Evolutionary conservation across 2,113 vertebrate species (phyloP), one percentile per base, ranked within the genome.

Genomic region (Ifrita kowaldi): DNA sequence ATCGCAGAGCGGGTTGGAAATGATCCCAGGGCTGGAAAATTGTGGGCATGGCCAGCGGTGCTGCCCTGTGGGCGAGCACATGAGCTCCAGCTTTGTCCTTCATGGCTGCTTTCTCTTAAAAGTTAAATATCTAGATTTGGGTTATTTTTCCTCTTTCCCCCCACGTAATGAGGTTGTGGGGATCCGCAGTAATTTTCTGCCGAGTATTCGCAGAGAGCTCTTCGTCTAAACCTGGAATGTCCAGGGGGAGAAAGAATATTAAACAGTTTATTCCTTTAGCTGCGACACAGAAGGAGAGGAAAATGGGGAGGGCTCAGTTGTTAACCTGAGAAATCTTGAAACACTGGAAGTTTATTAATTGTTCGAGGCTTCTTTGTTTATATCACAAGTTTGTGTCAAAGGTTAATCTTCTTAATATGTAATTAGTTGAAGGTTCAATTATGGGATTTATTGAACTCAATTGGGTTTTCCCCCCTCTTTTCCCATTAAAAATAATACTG

Each of bases 311-410:
- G 67, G 64, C 50, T 93, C 46, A 32, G 56, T 60, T 86, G 63
- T 68, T 90, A 77, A 88, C 86, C 92, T 81, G 77, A 71, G 89
- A 89, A 87, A 82, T 68, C 82, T 46, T 64, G 49, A 92, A 79
- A 56, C 80, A 8, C 41, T 87, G 63, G 16, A 89, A 95, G 73
- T 96, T 96, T 94, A 87, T 93, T 93, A 89, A 91, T 91, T 91
- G 69, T 93, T 84, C 33, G 80, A 77, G 37, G 81, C 81, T 19
- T 89, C 87, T 76, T 95, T 84, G 75, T 89, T 89, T 97, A 82
- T 79, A 93, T 97, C 89, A 52, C 90, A 93, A 94, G 93, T 94
- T 95, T 88, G 70, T 95, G 93, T 97, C 86, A 95, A 83, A 94
- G 90, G 74, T 84, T 97, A 94, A 94, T 86, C 93, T 95, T 88